A percentile compares a stretch with the other conserved stretches of the same genome.
phyloP scores from a whole-genome alignment of 1,140 invertebrate species.

The Habropoda laboriosa region DNA sequence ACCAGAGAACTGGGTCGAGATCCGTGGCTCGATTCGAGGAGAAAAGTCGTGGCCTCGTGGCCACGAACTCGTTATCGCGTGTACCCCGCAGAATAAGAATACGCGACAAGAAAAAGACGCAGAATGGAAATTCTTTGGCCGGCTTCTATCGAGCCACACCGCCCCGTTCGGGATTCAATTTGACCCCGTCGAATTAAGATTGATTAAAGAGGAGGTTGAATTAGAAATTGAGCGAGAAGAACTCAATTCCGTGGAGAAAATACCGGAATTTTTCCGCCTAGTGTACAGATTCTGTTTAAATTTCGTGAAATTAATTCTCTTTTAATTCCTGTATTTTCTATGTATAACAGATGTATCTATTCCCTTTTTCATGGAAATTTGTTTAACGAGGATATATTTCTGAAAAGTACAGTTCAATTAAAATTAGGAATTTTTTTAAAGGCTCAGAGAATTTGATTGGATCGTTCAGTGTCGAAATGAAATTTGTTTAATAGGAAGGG shows the following conservation, averaged over 20 bases:
- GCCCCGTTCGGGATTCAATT: neutral
- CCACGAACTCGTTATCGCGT: slow-evolving; percentile 43
- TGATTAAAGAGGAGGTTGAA: neutral
- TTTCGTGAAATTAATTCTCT: too few species aligned
- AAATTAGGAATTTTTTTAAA: too few species aligned
- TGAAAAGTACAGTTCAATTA: too few species aligned
- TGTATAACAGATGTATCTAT: too few species aligned
- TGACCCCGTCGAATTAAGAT: neutral
- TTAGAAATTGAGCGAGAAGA: neutral
- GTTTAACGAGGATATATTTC: too few species aligned
- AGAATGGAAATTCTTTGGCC: slow-evolving; percentile 4
- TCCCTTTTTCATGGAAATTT: too few species aligned
- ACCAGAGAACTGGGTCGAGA: slow-evolving; percentile 39
- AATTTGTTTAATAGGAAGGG: too few species aligned
- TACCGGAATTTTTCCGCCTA: neutral
- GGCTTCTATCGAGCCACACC: neutral
- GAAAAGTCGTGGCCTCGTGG: slow-evolving; percentile 36
- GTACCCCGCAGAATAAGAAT: slow-evolving; percentile 33
- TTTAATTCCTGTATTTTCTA: too few species aligned
- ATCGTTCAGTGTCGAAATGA: too few species aligned
- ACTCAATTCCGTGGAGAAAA: too few species aligned
- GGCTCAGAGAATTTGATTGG: too few species aligned
- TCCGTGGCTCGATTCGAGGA: slow-evolving; percentile 40
- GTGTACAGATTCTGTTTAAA: too few species aligned
- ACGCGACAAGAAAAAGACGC: slow-evolving; percentile 2